Evolutionary conservation across 2,113 vertebrate genomes (phyloP).

Genomic region (Larimichthys polyactis): DNA sequence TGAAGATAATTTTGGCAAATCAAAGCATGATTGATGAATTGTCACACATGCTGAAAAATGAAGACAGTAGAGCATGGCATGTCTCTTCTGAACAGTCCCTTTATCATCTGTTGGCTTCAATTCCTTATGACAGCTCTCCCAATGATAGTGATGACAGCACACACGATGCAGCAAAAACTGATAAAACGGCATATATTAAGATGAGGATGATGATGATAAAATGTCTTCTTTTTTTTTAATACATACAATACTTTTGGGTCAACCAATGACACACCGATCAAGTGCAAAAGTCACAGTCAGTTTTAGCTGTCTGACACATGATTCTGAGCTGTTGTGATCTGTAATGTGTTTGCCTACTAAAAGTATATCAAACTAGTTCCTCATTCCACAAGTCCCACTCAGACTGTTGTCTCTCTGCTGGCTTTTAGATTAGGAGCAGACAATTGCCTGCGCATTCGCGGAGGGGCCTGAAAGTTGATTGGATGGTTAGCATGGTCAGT

Average conservation of each 20-base stretch:
- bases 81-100: constrained; percentile 38
- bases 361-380: constrained; percentile 60
- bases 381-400: constrained; percentile 62
- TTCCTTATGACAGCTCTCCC: constrained; percentile 63
- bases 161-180: constrained; percentile 60
- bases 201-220: constrained; percentile 55
- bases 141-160: constrained; percentile 52
- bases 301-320: constrained; percentile 58
- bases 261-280: constrained; percentile 73
- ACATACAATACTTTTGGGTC: constrained; percentile 74
- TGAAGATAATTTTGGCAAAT: constrained; percentile 73
- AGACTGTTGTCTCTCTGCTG: constrained; percentile 94
- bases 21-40: constrained; percentile 67
- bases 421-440: constrained; percentile 97
- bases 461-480: constrained; percentile 89
- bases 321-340: constrained; percentile 78
- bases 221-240: constrained; percentile 57
- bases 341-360: constrained; percentile 77
- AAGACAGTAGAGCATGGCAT: constrained; percentile 31
- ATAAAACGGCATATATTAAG: constrained; percentile 56
- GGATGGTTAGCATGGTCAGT: constrained; percentile 82
- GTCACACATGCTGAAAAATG: constrained; percentile 60
- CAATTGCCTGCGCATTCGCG: constrained; percentile 94
- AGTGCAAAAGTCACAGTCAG: constrained; percentile 74
- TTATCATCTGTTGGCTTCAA: constrained; percentile 65